phyloP scores from a whole-genome alignment of 2,797 vertebrate genomes.

The Microhierax caerulescens region DNA sequence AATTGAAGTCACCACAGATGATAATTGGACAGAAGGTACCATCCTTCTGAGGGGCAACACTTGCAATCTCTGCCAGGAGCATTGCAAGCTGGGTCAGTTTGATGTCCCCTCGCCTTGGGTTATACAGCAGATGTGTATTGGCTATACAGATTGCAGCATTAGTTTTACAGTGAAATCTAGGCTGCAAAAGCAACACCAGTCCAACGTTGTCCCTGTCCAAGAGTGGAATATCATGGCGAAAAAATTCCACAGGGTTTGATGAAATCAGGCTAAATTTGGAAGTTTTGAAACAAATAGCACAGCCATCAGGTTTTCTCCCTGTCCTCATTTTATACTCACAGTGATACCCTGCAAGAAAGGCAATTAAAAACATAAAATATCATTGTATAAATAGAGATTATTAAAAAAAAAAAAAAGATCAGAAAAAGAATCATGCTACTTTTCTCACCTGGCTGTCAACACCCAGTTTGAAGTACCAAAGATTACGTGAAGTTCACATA shows the following conservation, averaged over 20 bases:
- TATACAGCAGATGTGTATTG: slow-evolving; percentile 95
- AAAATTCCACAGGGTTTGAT: slow-evolving; percentile 88
- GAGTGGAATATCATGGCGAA: slow-evolving; percentile 83
- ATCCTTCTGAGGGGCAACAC: slow-evolving; percentile 77
- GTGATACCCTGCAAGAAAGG: slow-evolving; percentile 84
- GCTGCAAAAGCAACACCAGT: slow-evolving; percentile 86
- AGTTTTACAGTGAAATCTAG: slow-evolving; percentile 56
- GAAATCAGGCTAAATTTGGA: slow-evolving; percentile 87
- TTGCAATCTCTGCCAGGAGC: slow-evolving; percentile 89
- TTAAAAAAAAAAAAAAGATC: not conserved
- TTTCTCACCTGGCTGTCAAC: not conserved
- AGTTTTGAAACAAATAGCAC: slow-evolving; percentile 88
- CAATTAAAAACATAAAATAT: not conserved
- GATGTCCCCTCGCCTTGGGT: slow-evolving; percentile 92
- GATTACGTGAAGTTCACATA: not conserved
- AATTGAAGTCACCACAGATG: slow-evolving; percentile 96
- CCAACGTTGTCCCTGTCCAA: slow-evolving; percentile 95
- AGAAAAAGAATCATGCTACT: not conserved
- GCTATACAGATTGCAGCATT: slow-evolving; percentile 82
- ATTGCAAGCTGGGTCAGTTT: slow-evolving; percentile 93
- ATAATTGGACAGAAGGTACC: slow-evolving; percentile 83
- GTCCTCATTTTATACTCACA: slow-evolving; percentile 96
- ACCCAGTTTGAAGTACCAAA: not conserved
- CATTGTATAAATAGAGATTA: not conserved
- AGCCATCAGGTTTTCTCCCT: slow-evolving; percentile 91